phyloP scores from a whole-genome alignment of 2,113 vertebrate species.

The Callospermophilus lateralis region DNA sequence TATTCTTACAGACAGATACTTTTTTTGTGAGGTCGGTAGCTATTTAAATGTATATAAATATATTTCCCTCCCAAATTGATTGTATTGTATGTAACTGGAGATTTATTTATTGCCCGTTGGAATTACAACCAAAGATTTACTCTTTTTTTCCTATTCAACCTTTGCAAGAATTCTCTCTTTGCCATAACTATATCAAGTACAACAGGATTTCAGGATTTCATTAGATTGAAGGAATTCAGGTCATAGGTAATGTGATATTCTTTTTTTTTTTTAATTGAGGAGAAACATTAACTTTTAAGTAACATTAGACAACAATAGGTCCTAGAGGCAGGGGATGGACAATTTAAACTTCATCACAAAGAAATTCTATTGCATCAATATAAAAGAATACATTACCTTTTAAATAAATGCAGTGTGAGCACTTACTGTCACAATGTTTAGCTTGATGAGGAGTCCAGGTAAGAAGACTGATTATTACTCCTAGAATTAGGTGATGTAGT shows the following conservation, averaged over 20 bases:
- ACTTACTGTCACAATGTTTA: not conserved
- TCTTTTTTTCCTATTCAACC: not conserved
- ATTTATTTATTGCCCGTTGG: not conserved
- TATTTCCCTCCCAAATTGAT: not conserved
- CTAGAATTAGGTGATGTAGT: not conserved
- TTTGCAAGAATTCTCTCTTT: constrained; percentile 7
- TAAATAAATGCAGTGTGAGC: not conserved
- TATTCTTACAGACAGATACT: not conserved
- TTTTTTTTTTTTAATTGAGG: not conserved
- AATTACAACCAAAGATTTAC: not conserved
- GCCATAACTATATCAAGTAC: not conserved
- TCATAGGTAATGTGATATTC: not conserved
- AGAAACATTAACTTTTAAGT: constrained; percentile 3
- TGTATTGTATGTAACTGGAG: not conserved
- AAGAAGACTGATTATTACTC: not conserved
- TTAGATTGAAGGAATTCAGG: constrained; percentile 34
- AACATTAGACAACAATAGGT: not conserved
- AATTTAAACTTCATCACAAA: not conserved
- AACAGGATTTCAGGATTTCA: not conserved
- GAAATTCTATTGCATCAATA: not conserved
- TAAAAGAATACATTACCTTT: not conserved
- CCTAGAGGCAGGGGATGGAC: not conserved
- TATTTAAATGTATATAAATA: not conserved
- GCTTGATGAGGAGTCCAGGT: too few species aligned
- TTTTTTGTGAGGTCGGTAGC: not conserved